phyloP scores from a whole-genome alignment of 2,888 invertebrate species.

The Drosophila nr. medialis region DNA sequence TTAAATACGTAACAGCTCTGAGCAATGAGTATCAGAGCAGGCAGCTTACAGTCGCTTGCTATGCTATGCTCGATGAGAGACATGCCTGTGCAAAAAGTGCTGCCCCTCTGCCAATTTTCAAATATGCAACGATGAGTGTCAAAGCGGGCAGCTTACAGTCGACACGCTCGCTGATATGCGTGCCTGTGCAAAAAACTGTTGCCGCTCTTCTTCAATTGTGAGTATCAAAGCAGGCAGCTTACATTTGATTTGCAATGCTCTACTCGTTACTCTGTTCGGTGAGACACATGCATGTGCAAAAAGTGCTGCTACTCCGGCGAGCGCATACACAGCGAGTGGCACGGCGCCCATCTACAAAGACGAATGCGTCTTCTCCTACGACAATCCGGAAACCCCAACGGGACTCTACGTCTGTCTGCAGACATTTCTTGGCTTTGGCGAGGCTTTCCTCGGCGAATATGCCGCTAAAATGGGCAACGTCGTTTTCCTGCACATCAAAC shows the following conservation, averaged over 20 bases:
- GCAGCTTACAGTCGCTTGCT: conserved; percentile 8
- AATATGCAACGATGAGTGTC: not conserved
- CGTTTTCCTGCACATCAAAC: conserved; percentile 93
- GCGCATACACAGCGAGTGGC: conserved; percentile 31
- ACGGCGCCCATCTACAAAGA: conserved; percentile 92
- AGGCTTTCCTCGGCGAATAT: conserved; percentile 92
- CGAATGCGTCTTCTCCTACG: conserved; percentile 98
- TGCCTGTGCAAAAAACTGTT: not conserved
- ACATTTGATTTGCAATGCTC: not conserved
- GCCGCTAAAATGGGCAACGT: conserved; percentile 91
- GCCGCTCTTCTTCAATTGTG: not conserved
- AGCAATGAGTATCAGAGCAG: not conserved
- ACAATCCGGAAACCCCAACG: conserved; percentile 95
- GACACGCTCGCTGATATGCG: not conserved
- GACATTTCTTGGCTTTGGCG: conserved; percentile 94
- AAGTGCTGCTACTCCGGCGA: not conserved
- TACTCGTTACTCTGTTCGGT: not conserved
- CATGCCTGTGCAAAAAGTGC: not conserved
- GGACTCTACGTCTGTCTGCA: conserved; percentile 95
- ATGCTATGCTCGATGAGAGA: not conserved
- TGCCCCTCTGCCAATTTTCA: not conserved
- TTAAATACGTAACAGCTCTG: conserved; percentile 28
- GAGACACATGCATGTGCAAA: not conserved
- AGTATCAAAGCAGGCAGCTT: conserved; percentile 12
- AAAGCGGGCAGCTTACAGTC: not conserved